phyloP scores from a whole-genome alignment of 2,113 vertebrate genomes.

The Acanthochromis polyacanthus region DNA sequence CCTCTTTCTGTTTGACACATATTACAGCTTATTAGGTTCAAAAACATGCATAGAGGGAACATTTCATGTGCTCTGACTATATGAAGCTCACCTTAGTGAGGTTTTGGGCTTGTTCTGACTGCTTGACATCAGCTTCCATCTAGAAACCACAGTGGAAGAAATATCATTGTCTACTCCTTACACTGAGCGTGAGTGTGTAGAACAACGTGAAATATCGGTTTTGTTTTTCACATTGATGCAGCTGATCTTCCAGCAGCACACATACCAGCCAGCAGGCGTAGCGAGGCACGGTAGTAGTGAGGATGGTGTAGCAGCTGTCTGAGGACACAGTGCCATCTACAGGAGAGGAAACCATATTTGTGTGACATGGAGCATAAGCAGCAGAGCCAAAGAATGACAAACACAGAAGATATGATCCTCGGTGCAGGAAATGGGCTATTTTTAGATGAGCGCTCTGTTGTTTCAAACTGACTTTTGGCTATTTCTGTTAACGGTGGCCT shows the following conservation, averaged over 20 bases:
- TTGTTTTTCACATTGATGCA: too few species aligned
- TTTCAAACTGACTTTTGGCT: constrained; percentile 8
- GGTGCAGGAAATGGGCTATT: constrained; percentile 18
- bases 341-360: constrained; percentile 70
- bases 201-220: too few species aligned
- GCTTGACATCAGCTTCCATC: constrained; percentile 93
- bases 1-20: constrained; percentile 77
- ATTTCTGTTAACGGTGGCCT: constrained; percentile 22
- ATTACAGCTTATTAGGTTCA: not conserved
- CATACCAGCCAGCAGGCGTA: constrained; percentile 93
- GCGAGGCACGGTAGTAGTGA: constrained; percentile 90
- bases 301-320: constrained; percentile 90
- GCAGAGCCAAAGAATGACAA: constrained; percentile 30
- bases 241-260: constrained; percentile 9
- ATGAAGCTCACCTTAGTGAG: constrained; percentile 82
- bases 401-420: constrained; percentile 6
- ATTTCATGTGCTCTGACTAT: not conserved
- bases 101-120: constrained; percentile 90
- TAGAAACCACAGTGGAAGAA: constrained; percentile 55
- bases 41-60: not conserved
- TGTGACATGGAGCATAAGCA: constrained; percentile 1
- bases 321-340: constrained; percentile 91
- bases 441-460: constrained; percentile 22
- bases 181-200: not conserved
- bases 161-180: not conserved